These are phyloP conservation scores for Prunella strophiata DNA, from an alignment of 2,797 vertebrate species.

Conservation along the genomic window DNA sequence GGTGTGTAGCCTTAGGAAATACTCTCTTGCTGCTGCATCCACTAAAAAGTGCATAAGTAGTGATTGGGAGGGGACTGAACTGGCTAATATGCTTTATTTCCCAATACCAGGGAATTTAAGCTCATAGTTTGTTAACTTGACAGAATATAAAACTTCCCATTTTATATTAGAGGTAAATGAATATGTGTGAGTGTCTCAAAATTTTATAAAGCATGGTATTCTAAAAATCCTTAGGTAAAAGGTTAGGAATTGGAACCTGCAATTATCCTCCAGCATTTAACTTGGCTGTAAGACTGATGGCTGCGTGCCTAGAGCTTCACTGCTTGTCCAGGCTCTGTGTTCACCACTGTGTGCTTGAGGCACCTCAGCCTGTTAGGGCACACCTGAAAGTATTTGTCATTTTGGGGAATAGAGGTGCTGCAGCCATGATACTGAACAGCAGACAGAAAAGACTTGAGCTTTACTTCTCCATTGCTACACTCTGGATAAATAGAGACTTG, in stretches of 20 bases:
- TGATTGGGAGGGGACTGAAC: background rate
- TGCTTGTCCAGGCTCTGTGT: fast-evolving
- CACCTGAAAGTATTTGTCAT: background rate
- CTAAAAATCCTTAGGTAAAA: background rate
- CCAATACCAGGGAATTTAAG: background rate
- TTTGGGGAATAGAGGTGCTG: background rate
- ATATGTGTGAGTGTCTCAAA: background rate
- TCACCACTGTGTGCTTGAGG: fast-evolving
- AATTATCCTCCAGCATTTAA: background rate
- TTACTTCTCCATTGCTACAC: background rate
- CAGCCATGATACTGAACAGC: background rate
- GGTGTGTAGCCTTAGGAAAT: background rate
- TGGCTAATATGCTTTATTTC: background rate
- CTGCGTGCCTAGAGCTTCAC: background rate
- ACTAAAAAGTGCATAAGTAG: background rate
- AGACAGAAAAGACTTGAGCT: background rate
- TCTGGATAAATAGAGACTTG: fast-evolving
- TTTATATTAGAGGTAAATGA: background rate
- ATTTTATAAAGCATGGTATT: background rate
- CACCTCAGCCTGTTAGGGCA: background rate
- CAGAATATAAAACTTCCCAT: background rate
- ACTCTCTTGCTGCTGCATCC: background rate
- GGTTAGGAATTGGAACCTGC: background rate
- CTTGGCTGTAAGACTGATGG: background rate
- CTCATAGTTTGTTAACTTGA: background rate